A percentile compares a stretch with the other conserved stretches of the same genome.
phyloP scores from a whole-genome alignment of 2,888 invertebrate species.

The Heliconius hortense region DNA sequence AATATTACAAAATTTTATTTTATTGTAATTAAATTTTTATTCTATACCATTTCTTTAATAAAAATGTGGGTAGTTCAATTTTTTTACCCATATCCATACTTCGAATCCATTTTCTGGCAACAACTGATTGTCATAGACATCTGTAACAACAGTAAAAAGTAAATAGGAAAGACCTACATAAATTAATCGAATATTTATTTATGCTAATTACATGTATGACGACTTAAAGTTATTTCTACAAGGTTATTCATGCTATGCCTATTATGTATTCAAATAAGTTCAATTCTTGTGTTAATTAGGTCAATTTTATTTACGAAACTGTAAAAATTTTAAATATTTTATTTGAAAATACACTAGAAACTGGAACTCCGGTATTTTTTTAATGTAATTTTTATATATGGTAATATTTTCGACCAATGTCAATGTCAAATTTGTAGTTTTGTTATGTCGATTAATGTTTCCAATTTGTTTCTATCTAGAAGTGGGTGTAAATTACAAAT shows the following conservation, averaged over 20 bases:
- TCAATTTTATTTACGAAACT: background rate
- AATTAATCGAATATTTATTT: constrained; percentile 27
- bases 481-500: constrained; percentile 41
- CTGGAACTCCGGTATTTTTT: background rate
- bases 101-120: background rate
- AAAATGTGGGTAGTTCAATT: background rate
- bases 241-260: background rate
- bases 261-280: background rate
- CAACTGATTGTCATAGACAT: constrained; percentile 10
- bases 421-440: constrained; percentile 15
- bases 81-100: background rate
- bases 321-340: background rate
- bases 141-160: constrained; percentile 9
- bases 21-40: too few species aligned
- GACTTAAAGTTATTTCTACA: constrained; percentile 17
- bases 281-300: background rate
- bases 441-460: constrained; percentile 5
- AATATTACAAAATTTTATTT: background rate
- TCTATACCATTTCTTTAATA: background rate
- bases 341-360: background rate
- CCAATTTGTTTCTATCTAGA: background rate
- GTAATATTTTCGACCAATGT: constrained; percentile 7
- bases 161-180: constrained; percentile 27
- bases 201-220: constrained; percentile 17
- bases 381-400: background rate